Base-by-base conservation (phyloP, 53 echinoderm and acorn worm species). In the Antedon mediterranea region DNA sequence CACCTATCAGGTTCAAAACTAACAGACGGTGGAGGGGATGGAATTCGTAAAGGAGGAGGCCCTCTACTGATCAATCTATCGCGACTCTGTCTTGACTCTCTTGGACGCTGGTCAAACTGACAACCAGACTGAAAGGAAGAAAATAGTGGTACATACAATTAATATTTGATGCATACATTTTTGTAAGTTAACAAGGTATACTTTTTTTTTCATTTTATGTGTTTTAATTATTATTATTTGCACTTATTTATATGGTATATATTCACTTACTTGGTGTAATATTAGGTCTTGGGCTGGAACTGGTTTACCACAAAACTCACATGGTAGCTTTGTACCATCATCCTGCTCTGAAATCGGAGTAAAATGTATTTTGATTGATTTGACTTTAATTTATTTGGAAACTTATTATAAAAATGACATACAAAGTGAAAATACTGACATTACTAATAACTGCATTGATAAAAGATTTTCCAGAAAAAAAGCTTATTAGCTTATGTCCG, bases 241-340 rank as follows among this genome's bases (percentile, higher is more conserved):
- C n/a, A n/a, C n/a, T n/a, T n/a, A n/a, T n/a, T n/a, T n/a, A n/a
- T n/a, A n/a, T 28, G 73, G n/a, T 37, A 37, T 37, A 4, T 37
- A 0, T 34, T 30, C 18, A 29, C 78, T 72, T 87, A 92, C 93
- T 85, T 89, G 86, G 42, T 92, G 93, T 13, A 81, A 30, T 71
- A 85, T 84, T 4, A 92, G 87, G 37, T 43, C 75, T 32, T 86
- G 85, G 0, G 43, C 71, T 13, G 86, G 83, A 11, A 93, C 79
- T 31, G 74, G 37, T 32, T 88, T 74, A 75, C 75, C 73, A 41
- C 93, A 93, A 78, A 93, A 88, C 70, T 93, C 93, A 86, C 93
- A 93, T 3, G 93, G 93, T 31, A 90, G 43, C 76, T 78, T 82
- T 29, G 87, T 71, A 30, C 44, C 87, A 74, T 72, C 74, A 76